These are phyloP conservation scores for Mythimna lalbum DNA, from an alignment of 2,888 invertebrate genomes.

Conservation along the genomic window DNA sequence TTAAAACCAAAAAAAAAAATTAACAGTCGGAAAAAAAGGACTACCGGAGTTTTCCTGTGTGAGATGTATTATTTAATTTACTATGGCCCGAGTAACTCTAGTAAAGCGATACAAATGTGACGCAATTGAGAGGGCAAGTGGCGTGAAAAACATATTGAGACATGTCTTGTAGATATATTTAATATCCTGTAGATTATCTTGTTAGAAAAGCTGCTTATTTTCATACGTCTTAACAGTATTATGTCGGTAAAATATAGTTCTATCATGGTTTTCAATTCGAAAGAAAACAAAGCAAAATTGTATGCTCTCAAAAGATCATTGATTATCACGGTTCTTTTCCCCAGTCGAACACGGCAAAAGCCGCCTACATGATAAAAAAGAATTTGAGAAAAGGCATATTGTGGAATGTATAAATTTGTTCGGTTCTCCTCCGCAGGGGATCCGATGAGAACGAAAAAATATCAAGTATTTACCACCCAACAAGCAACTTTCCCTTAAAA, in stretches of 20 bases:
- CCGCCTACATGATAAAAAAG: conserved; percentile 23
- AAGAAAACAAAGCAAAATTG: neutral
- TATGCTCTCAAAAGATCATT: neutral
- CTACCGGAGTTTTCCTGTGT: neutral
- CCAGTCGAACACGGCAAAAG: neutral
- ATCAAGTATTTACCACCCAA: conserved; percentile 62
- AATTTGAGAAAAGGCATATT: conserved; percentile 36
- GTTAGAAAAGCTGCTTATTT: neutral
- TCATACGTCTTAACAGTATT: too few relatives aligned
- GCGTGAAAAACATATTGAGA: conserved; percentile 14
- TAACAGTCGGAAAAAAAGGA: neutral
- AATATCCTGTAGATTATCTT: conserved; percentile 1
- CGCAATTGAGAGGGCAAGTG: conserved; percentile 6
- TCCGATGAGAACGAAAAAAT: conserved; percentile 23
- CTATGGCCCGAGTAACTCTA: neutral
- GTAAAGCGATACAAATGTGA: conserved; percentile 14
- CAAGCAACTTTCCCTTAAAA: conserved; percentile 61
- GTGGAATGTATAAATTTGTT: conserved; percentile 42
- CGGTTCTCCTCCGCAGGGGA: conserved; percentile 32
- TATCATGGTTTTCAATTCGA: neutral
- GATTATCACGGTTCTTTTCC: neutral
- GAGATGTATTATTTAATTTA: neutral
- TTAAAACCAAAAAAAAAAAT: neutral
- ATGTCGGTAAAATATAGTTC: neutral
- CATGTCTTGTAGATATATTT: neutral